Evolutionary conservation across 2,113 vertebrate genomes (phyloP), one percentile per base, ranked within the genome.

Genomic region (Antechinus flavipes): DNA sequence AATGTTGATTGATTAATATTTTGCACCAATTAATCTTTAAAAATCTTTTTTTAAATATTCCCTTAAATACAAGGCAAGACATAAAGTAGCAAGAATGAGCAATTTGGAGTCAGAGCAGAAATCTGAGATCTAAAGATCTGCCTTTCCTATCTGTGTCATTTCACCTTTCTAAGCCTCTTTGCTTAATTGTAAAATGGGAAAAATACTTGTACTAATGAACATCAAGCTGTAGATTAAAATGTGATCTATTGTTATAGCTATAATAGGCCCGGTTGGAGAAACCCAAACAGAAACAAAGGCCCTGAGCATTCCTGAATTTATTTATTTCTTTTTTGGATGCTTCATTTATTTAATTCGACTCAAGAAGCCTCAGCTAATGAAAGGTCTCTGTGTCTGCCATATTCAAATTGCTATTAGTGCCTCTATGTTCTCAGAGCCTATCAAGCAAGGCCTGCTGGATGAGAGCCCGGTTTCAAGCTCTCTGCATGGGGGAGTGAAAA

Each of bases 401-500:
- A 94, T 94, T 95, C 91, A 90, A 25, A 54, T 89, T 52, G 56
- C 96, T 93, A 96, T 53, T 94, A 94, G 94, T 10, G 92, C 52
- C 93, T 92, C 94, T 11, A 92, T 42, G 52, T 92, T 95, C 94
- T 94, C 96, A 53, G 93, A 94, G 56, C 91, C 92, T 68, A 46
- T 93, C 93, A 61, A 52, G 52, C 93, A 61, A 52, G 52, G 92
- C 54, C 94, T 61, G 49, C 93, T 90, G 89, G 97, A 96, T 96
- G 93, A 96, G 52, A 95, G 96, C 97, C 95, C 93, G 54, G 91
- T 84, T 95, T 96, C 90, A 94, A 90, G 76, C 42, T 96, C 94
- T 94, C 25, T 4, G 91, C 26, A 14, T 10, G 9, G 30, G n/a
- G 52, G 84, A 94, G 49, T 94, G 91, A 95, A 55, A 94, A 94